Percentiles rank a stretch among this genome's conserved stretches.
phyloP scores from a whole-genome alignment of 2,888 invertebrate species.

The Nephrocerus scutellatus region DNA sequence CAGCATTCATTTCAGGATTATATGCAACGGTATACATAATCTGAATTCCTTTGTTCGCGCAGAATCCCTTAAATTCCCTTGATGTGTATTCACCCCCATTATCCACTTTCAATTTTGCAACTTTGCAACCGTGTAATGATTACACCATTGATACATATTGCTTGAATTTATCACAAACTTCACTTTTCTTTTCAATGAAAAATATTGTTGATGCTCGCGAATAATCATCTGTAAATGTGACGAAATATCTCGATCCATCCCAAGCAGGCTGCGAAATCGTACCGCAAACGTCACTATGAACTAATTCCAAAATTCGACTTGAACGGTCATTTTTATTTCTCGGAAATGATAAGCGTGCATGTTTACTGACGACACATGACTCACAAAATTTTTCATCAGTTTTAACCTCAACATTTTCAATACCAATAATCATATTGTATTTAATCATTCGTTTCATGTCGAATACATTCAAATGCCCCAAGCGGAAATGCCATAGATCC shows the following conservation, averaged over 20 bases:
- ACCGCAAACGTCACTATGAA: slow-evolving; percentile 32
- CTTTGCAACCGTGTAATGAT: slow-evolving; percentile 3
- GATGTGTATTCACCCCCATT: slow-evolving; percentile 26
- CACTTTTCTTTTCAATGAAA: slow-evolving; percentile 16
- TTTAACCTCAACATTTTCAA: background rate
- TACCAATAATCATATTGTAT: slow-evolving; percentile 1
- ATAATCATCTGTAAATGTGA: slow-evolving; percentile 34
- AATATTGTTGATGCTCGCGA: slow-evolving; percentile 25
- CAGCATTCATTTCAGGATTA: slow-evolving; percentile 27
- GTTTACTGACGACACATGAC: slow-evolving; percentile 24
- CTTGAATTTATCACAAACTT: slow-evolving; percentile 11
- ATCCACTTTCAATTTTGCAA: slow-evolving; percentile 1
- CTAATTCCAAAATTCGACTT: slow-evolving; percentile 20
- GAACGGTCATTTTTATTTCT: slow-evolving; percentile 8
- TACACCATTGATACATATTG: slow-evolving; percentile 4
- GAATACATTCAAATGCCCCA: no score
- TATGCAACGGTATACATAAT: slow-evolving; percentile 20
- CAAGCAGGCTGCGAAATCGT: slow-evolving; percentile 26
- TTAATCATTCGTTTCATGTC: background rate
- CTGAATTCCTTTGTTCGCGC: slow-evolving; percentile 26
- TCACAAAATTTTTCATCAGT: slow-evolving; percentile 1
- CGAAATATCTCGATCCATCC: slow-evolving; percentile 25
- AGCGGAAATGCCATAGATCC: no score
- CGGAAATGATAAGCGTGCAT: slow-evolving; percentile 22
- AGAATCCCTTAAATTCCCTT: slow-evolving; percentile 17